Evolutionary conservation across 2,888 invertebrate genomes (phyloP).

Genomic region (Drosophila recens): DNA sequence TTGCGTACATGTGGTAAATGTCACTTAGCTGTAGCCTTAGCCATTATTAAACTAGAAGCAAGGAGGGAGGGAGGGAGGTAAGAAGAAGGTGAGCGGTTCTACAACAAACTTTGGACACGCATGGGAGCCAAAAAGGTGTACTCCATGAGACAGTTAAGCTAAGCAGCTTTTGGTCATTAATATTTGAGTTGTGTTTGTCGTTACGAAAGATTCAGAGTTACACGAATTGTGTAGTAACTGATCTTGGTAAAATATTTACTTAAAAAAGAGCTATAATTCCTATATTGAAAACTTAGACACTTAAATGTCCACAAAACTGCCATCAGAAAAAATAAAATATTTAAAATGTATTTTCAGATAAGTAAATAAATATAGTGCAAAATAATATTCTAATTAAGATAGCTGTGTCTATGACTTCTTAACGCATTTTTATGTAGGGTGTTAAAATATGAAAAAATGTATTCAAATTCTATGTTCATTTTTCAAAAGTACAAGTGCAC

Average conservation of each 20-base stretch:
- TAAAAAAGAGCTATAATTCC: too few species aligned
- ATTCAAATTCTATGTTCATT: slow-evolving; percentile 27
- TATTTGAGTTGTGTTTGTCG: slow-evolving; percentile 12
- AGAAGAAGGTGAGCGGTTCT: not conserved
- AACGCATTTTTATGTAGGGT: not conserved
- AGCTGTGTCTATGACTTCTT: not conserved
- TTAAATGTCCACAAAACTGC: too few species aligned
- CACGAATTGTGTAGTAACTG: not conserved
- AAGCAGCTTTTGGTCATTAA: slow-evolving; percentile 18
- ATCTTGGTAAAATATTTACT: not conserved
- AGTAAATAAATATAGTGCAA: too few species aligned
- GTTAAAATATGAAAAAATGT: slow-evolving; percentile 4
- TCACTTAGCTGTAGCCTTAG: slow-evolving; percentile 36
- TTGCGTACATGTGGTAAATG: slow-evolving; percentile 59
- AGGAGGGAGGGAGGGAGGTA: not conserved
- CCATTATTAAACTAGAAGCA: not conserved
- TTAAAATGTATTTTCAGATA: too few species aligned
- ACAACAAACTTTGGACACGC: slow-evolving; percentile 30
- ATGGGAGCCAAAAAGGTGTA: slow-evolving; percentile 27
- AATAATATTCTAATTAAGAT: not conserved
- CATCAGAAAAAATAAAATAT: too few species aligned
- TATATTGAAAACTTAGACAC: too few species aligned
- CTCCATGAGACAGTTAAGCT: slow-evolving; percentile 18
- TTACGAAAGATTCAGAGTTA: not conserved
- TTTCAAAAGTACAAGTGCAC: slow-evolving; percentile 13